A percentile compares a stretch with the other conserved stretches of the same genome.
Conservation (phyloP, 1,140 invertebrate genomes). For the Dinothrombium tinctorium region DNA sequence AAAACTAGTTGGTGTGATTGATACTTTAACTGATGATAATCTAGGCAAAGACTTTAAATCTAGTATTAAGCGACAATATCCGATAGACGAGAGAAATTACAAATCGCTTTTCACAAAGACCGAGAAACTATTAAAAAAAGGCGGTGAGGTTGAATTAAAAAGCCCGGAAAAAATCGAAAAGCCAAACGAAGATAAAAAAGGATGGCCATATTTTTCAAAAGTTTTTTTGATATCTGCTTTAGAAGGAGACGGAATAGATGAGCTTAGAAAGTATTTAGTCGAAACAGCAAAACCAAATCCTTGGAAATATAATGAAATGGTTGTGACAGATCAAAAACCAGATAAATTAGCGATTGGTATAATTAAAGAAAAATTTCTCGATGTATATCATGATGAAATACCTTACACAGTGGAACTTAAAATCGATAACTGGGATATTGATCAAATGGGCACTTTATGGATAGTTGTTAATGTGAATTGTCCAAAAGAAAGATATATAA, state of each 20-base stretch:
- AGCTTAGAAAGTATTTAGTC: conserved; percentile 27
- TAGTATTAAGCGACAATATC: too few relatives aligned
- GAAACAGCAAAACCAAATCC: conserved; percentile 1
- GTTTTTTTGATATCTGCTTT: conserved; percentile 73
- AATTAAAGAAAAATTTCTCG: conserved; percentile 49
- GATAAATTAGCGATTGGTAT: conserved; percentile 39
- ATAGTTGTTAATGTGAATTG: conserved; percentile 1
- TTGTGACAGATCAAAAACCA: conserved; percentile 42
- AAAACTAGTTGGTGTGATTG: conserved; percentile 31
- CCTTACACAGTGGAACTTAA: conserved; percentile 24
- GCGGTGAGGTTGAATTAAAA: neutral
- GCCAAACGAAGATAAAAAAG: neutral
- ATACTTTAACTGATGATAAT: conserved; percentile 35
- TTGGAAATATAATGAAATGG: conserved; percentile 17
- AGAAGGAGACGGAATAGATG: conserved; percentile 43
- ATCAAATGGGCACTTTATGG: conserved; percentile 5
- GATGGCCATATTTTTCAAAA: conserved; percentile 47
- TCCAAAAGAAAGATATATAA: conserved; percentile 21
- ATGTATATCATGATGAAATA: conserved; percentile 50
- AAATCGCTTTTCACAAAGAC: too few relatives aligned
- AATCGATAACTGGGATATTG: conserved; percentile 5
- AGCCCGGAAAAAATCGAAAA: neutral
- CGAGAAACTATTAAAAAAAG: neutral
- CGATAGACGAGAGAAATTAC: conserved; percentile 12
- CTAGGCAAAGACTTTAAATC: conserved; percentile 18